Evolutionary conservation across 2,797 vertebrate species (phyloP).

Genomic region (Agapornis canus): DNA sequence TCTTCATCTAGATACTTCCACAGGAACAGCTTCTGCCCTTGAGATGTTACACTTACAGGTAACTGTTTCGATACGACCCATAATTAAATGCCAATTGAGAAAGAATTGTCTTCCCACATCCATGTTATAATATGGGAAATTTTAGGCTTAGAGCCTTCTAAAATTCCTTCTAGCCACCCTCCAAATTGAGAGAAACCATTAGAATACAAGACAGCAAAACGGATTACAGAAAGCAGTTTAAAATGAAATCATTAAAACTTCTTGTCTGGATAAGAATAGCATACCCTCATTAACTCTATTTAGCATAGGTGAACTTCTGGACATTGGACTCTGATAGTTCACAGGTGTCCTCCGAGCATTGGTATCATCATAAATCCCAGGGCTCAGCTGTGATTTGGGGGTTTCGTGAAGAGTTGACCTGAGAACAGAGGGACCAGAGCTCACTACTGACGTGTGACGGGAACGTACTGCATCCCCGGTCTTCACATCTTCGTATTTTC

Average conservation of each 20-base stretch:
- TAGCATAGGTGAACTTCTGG: conserved; percentile 94
- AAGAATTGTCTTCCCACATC: not conserved
- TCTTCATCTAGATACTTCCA: not conserved
- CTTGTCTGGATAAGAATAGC: not conserved
- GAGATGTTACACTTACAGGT: not conserved
- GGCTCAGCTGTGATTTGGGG: conserved; percentile 93
- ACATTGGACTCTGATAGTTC: conserved; percentile 88
- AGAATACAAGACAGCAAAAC: not conserved
- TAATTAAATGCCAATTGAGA: not conserved
- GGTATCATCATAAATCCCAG: conserved; percentile 93
- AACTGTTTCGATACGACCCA: not conserved
- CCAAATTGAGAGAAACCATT: not conserved
- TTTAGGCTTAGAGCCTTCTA: not conserved
- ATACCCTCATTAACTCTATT: conserved; percentile 88
- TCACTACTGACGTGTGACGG: conserved; percentile 93
- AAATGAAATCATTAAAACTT: not conserved
- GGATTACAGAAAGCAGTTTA: not conserved
- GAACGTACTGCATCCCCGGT: conserved; percentile 79
- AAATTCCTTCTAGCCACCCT: not conserved
- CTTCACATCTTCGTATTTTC: conserved; percentile 92
- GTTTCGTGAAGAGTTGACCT: conserved; percentile 92
- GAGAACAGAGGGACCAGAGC: conserved; percentile 92
- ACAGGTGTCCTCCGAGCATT: conserved; percentile 92
- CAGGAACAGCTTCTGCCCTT: not conserved
- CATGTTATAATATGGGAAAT: not conserved